phyloP scores from a whole-genome alignment of 2,888 invertebrate genomes.

The Platerodrilus igneus region DNA sequence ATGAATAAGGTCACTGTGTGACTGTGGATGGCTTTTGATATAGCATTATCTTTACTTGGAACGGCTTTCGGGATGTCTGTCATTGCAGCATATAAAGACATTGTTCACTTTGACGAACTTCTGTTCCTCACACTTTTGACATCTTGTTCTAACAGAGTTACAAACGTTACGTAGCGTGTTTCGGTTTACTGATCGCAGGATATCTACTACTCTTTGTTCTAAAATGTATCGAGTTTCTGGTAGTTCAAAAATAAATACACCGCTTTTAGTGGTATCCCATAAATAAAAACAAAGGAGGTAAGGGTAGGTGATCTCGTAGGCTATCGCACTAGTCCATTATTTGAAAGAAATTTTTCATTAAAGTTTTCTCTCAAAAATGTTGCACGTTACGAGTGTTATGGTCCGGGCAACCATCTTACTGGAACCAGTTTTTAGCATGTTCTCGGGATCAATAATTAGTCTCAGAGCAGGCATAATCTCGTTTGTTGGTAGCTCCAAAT shows the following conservation, averaged over 20 bases:
- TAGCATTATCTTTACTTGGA: no score
- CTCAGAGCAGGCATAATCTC: no score
- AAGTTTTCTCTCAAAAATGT: neutral
- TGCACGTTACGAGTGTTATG: no score
- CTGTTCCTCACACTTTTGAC: no score
- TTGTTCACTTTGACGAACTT: constrained; percentile 2
- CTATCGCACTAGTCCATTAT: constrained; percentile 5
- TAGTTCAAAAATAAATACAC: constrained; percentile 10
- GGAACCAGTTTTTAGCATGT: constrained; percentile 6
- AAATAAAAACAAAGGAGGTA: no score
- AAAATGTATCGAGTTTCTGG: no score
- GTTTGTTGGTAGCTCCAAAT: constrained; percentile 10
- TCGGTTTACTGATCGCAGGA: constrained; percentile 3
- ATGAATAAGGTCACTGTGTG: no score
- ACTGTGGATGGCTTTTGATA: no score
- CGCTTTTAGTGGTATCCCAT: constrained; percentile 10
- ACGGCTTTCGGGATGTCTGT: no score
- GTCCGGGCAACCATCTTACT: no score
- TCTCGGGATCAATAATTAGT: constrained; percentile 6
- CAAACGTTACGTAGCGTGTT: constrained; percentile 4
- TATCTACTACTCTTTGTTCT: constrained; percentile 7
- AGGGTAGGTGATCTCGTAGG: constrained; percentile 2
- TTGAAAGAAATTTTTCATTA: neutral
- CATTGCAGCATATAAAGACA: constrained; percentile 1
- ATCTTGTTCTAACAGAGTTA: constrained; percentile 7